Evolutionary conservation across 1,140 invertebrate genomes (phyloP).

Genomic region (Aphelenchoides avenae): DNA sequence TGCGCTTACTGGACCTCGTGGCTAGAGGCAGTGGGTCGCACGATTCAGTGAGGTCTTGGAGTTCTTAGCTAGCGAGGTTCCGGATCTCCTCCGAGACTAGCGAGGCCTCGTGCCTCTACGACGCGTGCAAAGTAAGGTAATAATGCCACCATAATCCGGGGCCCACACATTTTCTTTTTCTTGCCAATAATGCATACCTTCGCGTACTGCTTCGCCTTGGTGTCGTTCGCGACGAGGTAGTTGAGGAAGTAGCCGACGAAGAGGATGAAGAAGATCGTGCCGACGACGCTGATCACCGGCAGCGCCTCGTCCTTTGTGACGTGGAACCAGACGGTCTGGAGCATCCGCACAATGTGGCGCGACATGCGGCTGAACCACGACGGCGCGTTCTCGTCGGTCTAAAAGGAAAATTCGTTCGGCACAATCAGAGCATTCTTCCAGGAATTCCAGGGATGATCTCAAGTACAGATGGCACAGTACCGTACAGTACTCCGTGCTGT

Average conservation of each 20-base stretch:
- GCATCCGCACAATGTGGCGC: constrained; percentile 31
- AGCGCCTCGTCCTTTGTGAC: constrained; percentile 47
- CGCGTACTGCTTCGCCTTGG: constrained; percentile 1
- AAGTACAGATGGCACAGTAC: not conserved
- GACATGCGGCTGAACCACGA: constrained; percentile 43
- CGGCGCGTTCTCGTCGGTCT: constrained; percentile 49
- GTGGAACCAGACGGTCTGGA: constrained; percentile 48
- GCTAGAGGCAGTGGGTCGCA: no score
- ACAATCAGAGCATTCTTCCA: constrained; percentile 14
- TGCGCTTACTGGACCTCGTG: no score
- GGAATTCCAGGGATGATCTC: no score
- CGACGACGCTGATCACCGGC: constrained; percentile 52
- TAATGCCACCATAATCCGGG: no score
- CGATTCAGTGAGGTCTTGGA: no score
- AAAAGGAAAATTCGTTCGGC: not conserved
- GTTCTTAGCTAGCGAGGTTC: no score
- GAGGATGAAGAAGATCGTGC: constrained; percentile 53
- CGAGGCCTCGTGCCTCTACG: no score
- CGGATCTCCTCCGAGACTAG: no score
- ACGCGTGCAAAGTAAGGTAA: no score
- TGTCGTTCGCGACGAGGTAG: constrained; percentile 23
- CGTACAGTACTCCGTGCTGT: constrained; percentile 6
- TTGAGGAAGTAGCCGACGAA: constrained; percentile 46
- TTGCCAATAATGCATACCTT: constrained; percentile 1
- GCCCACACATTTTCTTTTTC: not conserved